Base-by-base conservation (phyloP, 1,140 invertebrate species). In the Holotrichia oblita region DNA sequence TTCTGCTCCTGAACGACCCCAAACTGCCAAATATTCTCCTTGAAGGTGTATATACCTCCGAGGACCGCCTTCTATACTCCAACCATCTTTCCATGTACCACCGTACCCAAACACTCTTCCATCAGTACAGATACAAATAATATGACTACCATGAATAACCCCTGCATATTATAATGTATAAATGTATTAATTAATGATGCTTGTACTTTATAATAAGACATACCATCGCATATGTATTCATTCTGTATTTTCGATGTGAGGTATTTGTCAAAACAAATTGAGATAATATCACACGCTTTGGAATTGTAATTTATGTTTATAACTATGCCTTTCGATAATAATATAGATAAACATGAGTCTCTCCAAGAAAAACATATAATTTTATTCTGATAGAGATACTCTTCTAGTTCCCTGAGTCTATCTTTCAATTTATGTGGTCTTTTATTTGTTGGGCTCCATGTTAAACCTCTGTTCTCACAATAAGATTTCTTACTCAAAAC, bases 1-100 rank as follows among this genome's bases (percentile, higher is more conserved):
- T 84, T 94, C 93, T 85, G 91, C 92, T 10, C 91, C 91, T 72
- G 91, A 92, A 85, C 93, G 91, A 88, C 94, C 94, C 94, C 94
- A 96, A 76, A 94, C 90, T 1, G 87, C 86, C 61, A 89, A 83
- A 80, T 72, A 88, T 87, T 89, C 88, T 93, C 93, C 92, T 90
- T 94, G 77, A 40, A 83, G 82, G 77, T 83, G 81, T 22, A 87
- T 73, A 42, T 82, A 80, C 34, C 82, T 79, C 42, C 85, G 78
- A 9, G 85, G 82, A 69, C 84, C 84, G 41, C 85, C 83, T 78
- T 86, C 86, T 42, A 87, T 81, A 1, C 82, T 80, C 85, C 85
- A 87, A 22, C 85, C 85, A 48, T 87, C 85, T 80, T 82, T 85
- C 82, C 84, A 85, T 20, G 78, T 80, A 22, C 83, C 84, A 20